Evolutionary conservation across 1,140 invertebrate genomes (phyloP).

Genomic region (Kradibia gibbosae): DNA sequence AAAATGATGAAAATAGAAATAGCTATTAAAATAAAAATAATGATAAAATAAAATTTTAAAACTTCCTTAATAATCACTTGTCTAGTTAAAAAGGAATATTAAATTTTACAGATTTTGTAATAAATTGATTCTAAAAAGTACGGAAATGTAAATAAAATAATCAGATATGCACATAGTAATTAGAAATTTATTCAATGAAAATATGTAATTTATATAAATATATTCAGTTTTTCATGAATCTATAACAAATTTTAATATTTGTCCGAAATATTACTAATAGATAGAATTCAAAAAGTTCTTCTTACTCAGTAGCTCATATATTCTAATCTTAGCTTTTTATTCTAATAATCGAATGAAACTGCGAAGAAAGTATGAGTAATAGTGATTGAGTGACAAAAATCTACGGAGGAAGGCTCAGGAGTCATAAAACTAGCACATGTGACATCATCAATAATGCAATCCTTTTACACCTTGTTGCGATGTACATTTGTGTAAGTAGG

Average conservation of each 20-base stretch:
- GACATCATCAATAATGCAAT: constrained; percentile 44
- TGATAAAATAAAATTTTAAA: background rate
- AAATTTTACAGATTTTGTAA: background rate
- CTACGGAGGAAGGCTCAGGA: constrained; percentile 29
- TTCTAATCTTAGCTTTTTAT: too few species aligned
- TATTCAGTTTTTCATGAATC: background rate
- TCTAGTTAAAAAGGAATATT: background rate
- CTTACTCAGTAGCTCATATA: too few species aligned
- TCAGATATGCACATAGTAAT: background rate
- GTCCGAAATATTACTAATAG: background rate
- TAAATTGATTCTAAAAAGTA: background rate
- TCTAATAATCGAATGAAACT: too few species aligned
- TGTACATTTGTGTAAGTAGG: background rate
- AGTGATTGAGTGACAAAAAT: constrained; percentile 27
- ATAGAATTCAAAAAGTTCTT: background rate
- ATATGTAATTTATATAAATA: background rate
- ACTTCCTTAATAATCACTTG: background rate
- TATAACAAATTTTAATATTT: background rate
- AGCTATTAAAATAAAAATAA: background rate
- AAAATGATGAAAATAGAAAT: too few species aligned
- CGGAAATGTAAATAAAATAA: background rate
- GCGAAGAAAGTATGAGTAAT: background rate
- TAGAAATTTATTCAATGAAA: background rate
- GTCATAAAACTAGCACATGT: constrained; percentile 43
- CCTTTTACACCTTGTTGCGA: background rate